Evolutionary conservation across 2,797 vertebrate genomes (phyloP).

Genomic region (Simalia tracyae): DNA sequence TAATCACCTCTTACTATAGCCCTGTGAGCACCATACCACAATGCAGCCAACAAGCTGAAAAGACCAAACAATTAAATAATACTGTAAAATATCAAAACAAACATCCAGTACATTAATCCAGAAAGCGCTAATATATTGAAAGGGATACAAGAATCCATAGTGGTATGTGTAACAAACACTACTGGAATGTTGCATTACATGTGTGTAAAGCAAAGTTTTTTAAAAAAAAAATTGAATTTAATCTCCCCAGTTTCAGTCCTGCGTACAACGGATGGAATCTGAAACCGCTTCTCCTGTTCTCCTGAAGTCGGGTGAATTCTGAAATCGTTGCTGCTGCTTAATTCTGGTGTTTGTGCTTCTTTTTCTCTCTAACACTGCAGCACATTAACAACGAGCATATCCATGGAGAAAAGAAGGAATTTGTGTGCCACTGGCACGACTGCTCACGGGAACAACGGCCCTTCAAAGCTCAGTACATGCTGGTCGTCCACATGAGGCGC

Average conservation of each 20-base stretch:
- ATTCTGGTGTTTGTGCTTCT: slow-evolving; percentile 33
- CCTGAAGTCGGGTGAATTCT: accelerated
- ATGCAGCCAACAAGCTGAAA: not conserved
- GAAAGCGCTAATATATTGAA: not conserved
- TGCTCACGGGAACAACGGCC: slow-evolving; percentile 94
- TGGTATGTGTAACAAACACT: not conserved
- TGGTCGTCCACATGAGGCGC: slow-evolving; percentile 97
- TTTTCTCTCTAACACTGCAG: slow-evolving; percentile 65
- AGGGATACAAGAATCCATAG: not conserved
- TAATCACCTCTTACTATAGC: not conserved
- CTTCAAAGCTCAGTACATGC: slow-evolving; percentile 99
- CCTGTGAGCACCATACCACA: not conserved
- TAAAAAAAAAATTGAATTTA: not conserved
- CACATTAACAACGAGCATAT: slow-evolving; percentile 99
- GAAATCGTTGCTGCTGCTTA: not conserved
- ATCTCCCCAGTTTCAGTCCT: not conserved
- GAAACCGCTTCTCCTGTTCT: not conserved
- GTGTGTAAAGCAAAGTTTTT: not conserved
- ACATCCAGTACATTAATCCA: not conserved
- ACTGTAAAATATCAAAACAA: not conserved
- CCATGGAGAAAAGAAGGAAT: slow-evolving; percentile 98
- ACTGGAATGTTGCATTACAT: not conserved
- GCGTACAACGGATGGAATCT: accelerated
- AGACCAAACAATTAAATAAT: not conserved
- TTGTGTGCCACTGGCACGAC: slow-evolving; percentile 96